Evolutionary conservation across 2,888 invertebrate species (phyloP).

Genomic region (Amiota mariae): DNA sequence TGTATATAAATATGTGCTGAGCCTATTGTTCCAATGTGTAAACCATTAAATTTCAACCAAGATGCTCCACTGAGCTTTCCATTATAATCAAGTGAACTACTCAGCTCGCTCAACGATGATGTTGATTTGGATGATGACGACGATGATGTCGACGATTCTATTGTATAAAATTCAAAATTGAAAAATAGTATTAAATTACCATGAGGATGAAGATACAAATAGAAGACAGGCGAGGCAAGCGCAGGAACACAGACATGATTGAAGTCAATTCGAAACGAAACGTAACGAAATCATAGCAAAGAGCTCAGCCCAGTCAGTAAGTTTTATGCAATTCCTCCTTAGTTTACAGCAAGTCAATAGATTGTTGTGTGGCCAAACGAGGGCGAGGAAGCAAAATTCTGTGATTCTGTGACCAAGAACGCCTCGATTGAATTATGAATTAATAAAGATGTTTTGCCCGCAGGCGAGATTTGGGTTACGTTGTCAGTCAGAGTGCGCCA

Average conservation of each 20-base stretch:
- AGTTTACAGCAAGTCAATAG: neutral
- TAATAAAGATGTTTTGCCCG: conserved; percentile 73
- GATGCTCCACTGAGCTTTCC: conserved; percentile 44
- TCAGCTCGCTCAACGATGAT: neutral
- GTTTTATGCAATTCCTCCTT: conserved; percentile 25
- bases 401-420: conserved; percentile 31
- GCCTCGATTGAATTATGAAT: conserved; percentile 72
- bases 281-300: too few species aligned
- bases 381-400: conserved; percentile 23
- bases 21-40: conserved; percentile 17
- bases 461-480: conserved; percentile 73
- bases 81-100: conserved; percentile 36
- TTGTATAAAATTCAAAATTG: conserved; percentile 54
- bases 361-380: conserved; percentile 16
- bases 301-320: neutral
- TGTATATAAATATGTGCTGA: too few species aligned
- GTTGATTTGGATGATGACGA: too few species aligned
- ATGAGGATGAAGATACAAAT: conserved; percentile 30
- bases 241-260: conserved; percentile 47
- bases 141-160: conserved; percentile 16
- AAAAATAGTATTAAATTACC: conserved; percentile 68
- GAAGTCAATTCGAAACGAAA: conserved; percentile 62
- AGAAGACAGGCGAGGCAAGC: conserved; percentile 10
- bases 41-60: conserved; percentile 20
- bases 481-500: conserved; percentile 32